Conservation (phyloP, 2,797 vertebrate genomes). For the Hozukius guyotensis region DNA sequence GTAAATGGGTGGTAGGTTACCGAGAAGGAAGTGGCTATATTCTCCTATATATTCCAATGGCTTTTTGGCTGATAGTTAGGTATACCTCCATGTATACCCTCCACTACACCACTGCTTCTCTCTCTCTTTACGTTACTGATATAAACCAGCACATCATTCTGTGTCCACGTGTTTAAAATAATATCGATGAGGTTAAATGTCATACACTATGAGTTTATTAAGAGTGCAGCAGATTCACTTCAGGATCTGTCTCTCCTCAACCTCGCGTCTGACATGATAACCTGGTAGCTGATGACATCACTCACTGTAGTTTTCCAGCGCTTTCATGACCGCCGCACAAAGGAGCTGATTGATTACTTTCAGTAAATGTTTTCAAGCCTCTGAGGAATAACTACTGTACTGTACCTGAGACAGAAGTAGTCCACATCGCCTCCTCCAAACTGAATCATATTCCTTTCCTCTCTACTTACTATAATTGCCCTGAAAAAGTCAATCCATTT, state of each 20-base stretch:
- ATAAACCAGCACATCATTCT: neutral
- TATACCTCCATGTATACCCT: too few species aligned
- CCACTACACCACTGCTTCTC: neutral
- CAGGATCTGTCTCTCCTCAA: constrained; percentile 37
- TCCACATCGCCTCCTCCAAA: constrained; percentile 11
- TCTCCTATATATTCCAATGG: too few species aligned
- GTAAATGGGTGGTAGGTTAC: too few species aligned
- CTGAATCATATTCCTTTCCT: neutral
- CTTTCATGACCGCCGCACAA: neutral
- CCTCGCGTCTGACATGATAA: constrained; percentile 9
- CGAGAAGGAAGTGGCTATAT: too few species aligned
- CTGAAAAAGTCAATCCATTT: constrained; percentile 28
- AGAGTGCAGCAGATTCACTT: constrained; percentile 16
- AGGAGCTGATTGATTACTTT: constrained; percentile 36
- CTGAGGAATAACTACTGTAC: neutral
- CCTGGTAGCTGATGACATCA: constrained; percentile 16
- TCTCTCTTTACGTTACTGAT: neutral
- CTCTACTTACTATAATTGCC: constrained; percentile 16
- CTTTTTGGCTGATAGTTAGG: too few species aligned
- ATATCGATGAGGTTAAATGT: neutral
- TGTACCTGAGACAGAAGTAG: constrained; percentile 25
- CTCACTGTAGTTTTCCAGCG: constrained; percentile 9
- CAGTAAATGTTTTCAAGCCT: neutral
- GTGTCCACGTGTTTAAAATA: neutral
- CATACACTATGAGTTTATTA: neutral